Evolutionary conservation across 1,140 invertebrate species (phyloP).

Genomic region (Drosophila bifasciata): DNA sequence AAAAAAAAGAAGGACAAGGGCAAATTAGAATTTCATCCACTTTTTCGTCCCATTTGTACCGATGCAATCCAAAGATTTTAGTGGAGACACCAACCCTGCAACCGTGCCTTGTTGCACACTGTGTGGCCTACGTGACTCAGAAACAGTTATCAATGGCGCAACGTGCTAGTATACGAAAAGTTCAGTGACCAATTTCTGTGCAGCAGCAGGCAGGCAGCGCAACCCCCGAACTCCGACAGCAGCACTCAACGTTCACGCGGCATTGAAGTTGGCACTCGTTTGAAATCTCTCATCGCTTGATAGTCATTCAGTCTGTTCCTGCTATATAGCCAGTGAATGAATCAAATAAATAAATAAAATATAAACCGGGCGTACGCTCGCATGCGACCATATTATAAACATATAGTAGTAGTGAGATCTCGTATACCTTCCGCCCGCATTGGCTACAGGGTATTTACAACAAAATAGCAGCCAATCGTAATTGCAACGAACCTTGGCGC

Average conservation of each 20-base stretch:
- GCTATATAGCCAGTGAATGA: too few species aligned
- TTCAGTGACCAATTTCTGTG: slow-evolving; percentile 72
- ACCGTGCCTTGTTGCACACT: slow-evolving; percentile 65
- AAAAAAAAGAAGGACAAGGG: too few species aligned
- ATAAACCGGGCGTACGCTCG: too few species aligned
- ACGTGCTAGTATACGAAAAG: slow-evolving; percentile 54
- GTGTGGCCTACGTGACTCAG: slow-evolving; percentile 82
- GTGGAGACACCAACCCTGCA: background rate
- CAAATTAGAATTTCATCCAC: too few species aligned
- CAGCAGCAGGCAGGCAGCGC: slow-evolving; percentile 42
- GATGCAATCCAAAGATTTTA: too few species aligned
- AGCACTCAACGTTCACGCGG: slow-evolving; percentile 36
- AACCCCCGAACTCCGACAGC: slow-evolving; percentile 26
- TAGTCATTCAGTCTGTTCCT: too few species aligned
- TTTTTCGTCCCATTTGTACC: too few species aligned
- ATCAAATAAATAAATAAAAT: too few species aligned
- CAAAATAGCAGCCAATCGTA: slow-evolving; percentile 53
- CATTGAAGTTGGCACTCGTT: slow-evolving; percentile 28
- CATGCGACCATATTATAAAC: too few species aligned
- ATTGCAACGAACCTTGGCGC: slow-evolving; percentile 62
- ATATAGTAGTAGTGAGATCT: too few species aligned
- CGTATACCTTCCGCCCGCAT: too few species aligned
- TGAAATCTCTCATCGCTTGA: background rate
- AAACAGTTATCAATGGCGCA: slow-evolving; percentile 81
- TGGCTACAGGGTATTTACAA: slow-evolving; percentile 1